Base-by-base conservation (phyloP, 2,797 vertebrate genomes). In the Podarcis siculus region DNA sequence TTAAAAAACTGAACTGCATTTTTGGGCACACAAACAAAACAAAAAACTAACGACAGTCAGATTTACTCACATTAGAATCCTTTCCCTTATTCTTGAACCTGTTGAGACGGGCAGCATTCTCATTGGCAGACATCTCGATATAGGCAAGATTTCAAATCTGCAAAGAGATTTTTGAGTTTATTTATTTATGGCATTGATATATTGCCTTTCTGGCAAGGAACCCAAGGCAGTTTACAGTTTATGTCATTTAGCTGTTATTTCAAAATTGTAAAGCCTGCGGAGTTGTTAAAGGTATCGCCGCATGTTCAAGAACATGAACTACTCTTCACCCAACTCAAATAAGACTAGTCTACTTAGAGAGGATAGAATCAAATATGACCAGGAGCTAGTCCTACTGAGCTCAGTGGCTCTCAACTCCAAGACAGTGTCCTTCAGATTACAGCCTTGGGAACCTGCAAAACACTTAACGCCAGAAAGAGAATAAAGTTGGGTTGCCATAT, bases 81-180 rank as follows among this genome's bases (percentile, higher is more conserved):
- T 97, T 99, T 69, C 99, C 99, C 97, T 99, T 99, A 96, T 99
- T 99, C 97, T 99, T 99, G 97, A 99, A 99, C 90, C 98, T 97
- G 93, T 96, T 98, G 86, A 99, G 94, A 37, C 99, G 98, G 55
- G 95, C 97, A 32, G 98, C 98, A 93, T 96, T 97, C 91, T 96
- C 97, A 2, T 97, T 97, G 87, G 96, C 89, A 83, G 98, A 98
- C 99, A 99, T 99, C 88, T 42, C 55, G 61, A 82, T 58, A 64
- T 5, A 55, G 61, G 67, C 2, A 39, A 61, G 39, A 49, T 67
- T 37, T 17, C 42, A 77, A 66, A 58, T 67, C 88, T 89, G 37
- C 1, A 92, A 94, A 69, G 0, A 90, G 21, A 86, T 2, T 55
- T 35, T 49, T 73, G 21, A 64, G 61, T 64, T 64, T 64, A 64